Evolutionary conservation across 1,140 invertebrate genomes (phyloP).

Genomic region (Laupala kohalensis): DNA sequence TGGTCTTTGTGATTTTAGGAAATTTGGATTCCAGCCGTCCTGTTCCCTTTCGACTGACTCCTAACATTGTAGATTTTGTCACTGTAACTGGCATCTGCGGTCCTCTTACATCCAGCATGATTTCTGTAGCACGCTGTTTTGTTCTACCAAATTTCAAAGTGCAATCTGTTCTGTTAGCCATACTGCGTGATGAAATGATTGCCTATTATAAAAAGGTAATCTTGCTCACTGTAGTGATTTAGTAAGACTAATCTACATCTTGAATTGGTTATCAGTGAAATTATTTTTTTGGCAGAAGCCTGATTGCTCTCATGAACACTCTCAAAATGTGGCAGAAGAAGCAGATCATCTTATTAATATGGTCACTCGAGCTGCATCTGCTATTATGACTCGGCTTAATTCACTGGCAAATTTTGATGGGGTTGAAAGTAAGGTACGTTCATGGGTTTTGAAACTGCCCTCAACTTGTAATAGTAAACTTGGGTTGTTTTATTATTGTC

Average conservation of each 20-base stretch:
- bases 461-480: too few relatives aligned
- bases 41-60: conserved; percentile 89
- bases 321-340: conserved; percentile 39
- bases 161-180: conserved; percentile 74
- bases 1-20: too few relatives aligned
- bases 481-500: too few relatives aligned
- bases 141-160: conserved; percentile 90
- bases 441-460: too few relatives aligned
- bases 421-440: conserved; percentile 65
- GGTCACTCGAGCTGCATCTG: conserved; percentile 79
- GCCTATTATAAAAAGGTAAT: conserved; percentile 73
- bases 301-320: conserved; percentile 29
- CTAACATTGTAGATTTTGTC: conserved; percentile 87
- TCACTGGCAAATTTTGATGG: conserved; percentile 83
- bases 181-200: conserved; percentile 87
- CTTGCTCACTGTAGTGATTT: too few relatives aligned
- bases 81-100: conserved; percentile 74
- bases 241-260: too few relatives aligned
- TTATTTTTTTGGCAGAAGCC: background rate
- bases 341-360: conserved; percentile 74
- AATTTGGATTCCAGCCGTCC: conserved; percentile 83
- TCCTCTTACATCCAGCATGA: conserved; percentile 84
- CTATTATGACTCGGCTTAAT: conserved; percentile 71
- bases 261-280: too few relatives aligned
- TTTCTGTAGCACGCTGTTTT: conserved; percentile 80